Evolutionary conservation across 1,140 invertebrate species (phyloP).

Genomic region (Trypoxylus dichotomus): DNA sequence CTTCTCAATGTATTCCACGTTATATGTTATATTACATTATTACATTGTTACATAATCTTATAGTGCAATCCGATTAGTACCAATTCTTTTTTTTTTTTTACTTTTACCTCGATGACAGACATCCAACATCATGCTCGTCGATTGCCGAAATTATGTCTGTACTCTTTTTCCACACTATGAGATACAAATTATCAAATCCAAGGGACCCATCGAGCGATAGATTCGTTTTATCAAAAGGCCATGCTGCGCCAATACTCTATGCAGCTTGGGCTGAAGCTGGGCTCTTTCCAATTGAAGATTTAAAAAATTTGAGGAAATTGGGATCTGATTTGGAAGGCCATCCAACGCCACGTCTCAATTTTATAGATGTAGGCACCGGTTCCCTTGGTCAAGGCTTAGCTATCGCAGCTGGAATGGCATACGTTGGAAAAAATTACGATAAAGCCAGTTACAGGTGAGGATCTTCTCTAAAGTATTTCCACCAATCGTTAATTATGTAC

Average conservation of each 20-base stretch:
- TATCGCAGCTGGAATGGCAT: constrained; percentile 95
- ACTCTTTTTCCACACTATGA: constrained; percentile 95
- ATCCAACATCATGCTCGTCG: constrained; percentile 97
- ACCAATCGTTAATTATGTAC: neutral
- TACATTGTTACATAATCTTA: too few relatives aligned
- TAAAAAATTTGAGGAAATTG: constrained; percentile 87
- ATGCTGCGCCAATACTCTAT: constrained; percentile 96
- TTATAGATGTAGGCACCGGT: constrained; percentile 96
- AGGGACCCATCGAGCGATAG: constrained; percentile 85
- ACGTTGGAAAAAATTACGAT: constrained; percentile 93
- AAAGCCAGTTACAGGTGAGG: constrained; percentile 76
- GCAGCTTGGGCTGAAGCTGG: constrained; percentile 97
- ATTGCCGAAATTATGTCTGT: constrained; percentile 98
- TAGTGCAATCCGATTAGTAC: neutral
- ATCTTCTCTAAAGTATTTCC: too few relatives aligned
- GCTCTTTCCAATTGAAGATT: constrained; percentile 77
- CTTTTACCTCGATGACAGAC: constrained; percentile 54
- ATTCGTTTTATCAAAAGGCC: constrained; percentile 96
- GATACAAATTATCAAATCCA: constrained; percentile 81
- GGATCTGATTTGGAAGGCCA: constrained; percentile 94
- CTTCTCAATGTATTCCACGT: too few relatives aligned
- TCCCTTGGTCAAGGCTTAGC: constrained; percentile 95
- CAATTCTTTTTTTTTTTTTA: too few relatives aligned
- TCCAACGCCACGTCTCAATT: constrained; percentile 92
- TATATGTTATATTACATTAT: too few relatives aligned